phyloP scores from a whole-genome alignment of 2,113 vertebrate genomes.

The Seriola aureovittata region DNA sequence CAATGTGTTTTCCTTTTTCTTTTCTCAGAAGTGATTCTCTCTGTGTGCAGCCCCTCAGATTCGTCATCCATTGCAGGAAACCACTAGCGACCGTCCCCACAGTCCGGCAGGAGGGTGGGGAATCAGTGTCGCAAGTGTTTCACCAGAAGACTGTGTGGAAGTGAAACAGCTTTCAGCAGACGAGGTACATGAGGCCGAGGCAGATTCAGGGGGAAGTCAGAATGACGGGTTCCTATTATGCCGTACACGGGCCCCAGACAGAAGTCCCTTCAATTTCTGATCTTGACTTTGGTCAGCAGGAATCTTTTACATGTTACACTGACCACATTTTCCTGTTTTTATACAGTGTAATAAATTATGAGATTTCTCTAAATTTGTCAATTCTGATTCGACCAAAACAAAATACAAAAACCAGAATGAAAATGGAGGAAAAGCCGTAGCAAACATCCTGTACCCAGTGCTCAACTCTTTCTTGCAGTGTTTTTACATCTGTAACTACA shows the following conservation, averaged over 20 bases:
- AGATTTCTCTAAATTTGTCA: not conserved
- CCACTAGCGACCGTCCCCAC: not conserved
- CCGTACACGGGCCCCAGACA: constrained; percentile 29
- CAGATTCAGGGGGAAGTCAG: constrained; percentile 54
- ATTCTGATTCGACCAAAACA: not conserved
- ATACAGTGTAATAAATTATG: not conserved
- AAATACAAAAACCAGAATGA: not conserved
- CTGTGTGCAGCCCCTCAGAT: not conserved
- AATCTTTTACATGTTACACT: constrained; percentile 7
- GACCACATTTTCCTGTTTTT: constrained; percentile 15
- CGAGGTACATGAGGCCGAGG: not conserved
- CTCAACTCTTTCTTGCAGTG: not conserved
- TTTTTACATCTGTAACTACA: not conserved
- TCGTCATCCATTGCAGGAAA: not conserved
- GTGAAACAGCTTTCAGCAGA: constrained; percentile 64
- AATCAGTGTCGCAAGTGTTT: constrained; percentile 53
- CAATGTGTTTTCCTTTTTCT: not conserved
- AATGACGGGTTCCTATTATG: constrained; percentile 64
- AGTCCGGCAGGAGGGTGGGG: constrained; percentile 20
- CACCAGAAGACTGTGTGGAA: constrained; percentile 66
- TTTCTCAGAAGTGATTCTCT: not conserved
- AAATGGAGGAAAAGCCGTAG: not conserved
- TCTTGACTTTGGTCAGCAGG: constrained; percentile 30
- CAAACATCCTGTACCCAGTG: not conserved
- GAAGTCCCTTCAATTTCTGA: constrained; percentile 14